Conservation (phyloP, 2,888 invertebrate genomes). For the Acleris sparsana region DNA sequence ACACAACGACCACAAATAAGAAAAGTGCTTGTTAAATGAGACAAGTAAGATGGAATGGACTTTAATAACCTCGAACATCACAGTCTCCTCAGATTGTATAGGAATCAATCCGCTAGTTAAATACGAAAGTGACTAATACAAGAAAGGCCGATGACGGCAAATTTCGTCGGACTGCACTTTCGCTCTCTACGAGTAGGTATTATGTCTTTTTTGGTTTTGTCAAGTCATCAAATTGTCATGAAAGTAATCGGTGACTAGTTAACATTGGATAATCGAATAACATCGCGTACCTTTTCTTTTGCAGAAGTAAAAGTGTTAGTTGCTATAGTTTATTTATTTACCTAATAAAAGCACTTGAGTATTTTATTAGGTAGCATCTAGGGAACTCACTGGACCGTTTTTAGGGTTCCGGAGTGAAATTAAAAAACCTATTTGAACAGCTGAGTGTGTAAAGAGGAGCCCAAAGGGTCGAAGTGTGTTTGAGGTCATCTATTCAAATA, state of each 20-base stretch:
- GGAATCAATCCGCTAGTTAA: conserved; percentile 4
- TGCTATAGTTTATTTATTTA: too few relatives aligned
- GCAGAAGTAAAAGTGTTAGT: background rate
- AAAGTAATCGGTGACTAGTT: conserved; percentile 33
- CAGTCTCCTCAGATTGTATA: conserved; percentile 12
- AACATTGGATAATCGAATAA: background rate
- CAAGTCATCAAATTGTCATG: conserved; percentile 53
- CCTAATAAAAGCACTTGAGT: too few relatives aligned
- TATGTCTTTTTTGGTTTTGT: conserved; percentile 40
- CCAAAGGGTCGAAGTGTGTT: too few relatives aligned
- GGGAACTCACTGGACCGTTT: too few relatives aligned
- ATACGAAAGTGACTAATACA: conserved; percentile 18
- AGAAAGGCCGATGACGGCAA: conserved; percentile 25
- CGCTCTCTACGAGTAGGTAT: conserved; percentile 21
- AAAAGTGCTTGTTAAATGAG: too few relatives aligned
- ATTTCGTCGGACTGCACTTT: conserved; percentile 34
- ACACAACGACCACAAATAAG: too few relatives aligned
- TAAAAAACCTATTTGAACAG: too few relatives aligned
- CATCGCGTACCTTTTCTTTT: background rate
- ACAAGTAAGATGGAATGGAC: too few relatives aligned
- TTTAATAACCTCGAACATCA: conserved; percentile 36
- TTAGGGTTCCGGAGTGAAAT: too few relatives aligned
- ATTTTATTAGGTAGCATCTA: too few relatives aligned
- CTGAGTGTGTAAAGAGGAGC: too few relatives aligned
- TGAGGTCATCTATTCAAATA: too few relatives aligned